Base-by-base conservation (phyloP, 2,888 invertebrate genomes). In the Eurytoma adleriae region DNA sequence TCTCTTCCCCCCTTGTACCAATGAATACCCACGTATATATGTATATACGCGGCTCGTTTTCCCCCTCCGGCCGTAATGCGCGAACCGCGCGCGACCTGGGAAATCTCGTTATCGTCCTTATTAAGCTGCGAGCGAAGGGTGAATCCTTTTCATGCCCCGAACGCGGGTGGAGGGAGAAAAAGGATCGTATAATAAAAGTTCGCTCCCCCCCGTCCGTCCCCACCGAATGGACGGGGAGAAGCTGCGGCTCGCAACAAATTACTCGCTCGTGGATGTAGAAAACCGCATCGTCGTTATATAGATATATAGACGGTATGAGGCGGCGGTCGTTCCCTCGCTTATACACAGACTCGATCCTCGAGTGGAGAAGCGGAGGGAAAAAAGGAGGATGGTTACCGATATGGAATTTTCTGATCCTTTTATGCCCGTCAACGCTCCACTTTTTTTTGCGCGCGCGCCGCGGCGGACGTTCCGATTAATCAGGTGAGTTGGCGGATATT, bases 61-160 rank as follows among this genome's bases (percentile, higher is more conserved):
- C 57, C 80, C 80, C 71, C 30, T 16, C 27, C 72, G 27, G 75
- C 75, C 79, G 70, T 75, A 83, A 74, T 78, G 75, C 78, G 74
- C 64, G 72, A 82, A 80, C 80, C 68, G 52, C 69, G 71, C 80
- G 71, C 80, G 76, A 84, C 76, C 73, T 67, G 80, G 82, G 81
- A 82, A 86, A 88, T 88, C 88, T 88, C 86, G 88, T 88, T 87
- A 88, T 86, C 85, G 82, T 84, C 84, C 85, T 85, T 86, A 86
- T 87, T 86, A 86, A 83, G 83, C 84, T 83, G 80, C 75, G 66
- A 76, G 72, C 78, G 82, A 82, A 82, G 82, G 82, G 82, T 75
- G 80, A 80, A 82, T 82, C 80, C 80, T 80, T 80, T 82, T 79
- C 76, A 76, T 76, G 76, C 71, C 16, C 48, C 59, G 62, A 56